Evolutionary conservation across 37 sponge, comb jelly and placozoan genomes (phyloP), one percentile per base, ranked within the genome.

Genomic region (Agelas oroides): DNA sequence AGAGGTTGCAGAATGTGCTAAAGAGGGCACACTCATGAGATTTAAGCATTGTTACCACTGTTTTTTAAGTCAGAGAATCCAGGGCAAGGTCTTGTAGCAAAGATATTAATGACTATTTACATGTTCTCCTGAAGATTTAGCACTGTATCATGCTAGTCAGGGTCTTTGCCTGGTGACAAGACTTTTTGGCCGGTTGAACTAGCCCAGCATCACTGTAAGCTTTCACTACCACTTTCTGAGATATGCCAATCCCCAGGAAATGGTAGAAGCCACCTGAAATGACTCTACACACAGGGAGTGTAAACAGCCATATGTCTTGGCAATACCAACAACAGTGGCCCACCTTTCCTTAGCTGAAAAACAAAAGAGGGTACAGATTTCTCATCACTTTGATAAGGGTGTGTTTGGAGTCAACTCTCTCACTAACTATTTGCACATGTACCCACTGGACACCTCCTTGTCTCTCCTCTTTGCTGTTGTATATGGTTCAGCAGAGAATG

Each of bases 221-320:
- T n/a, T n/a, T 69, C 70, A 69, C 15, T 5, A 69, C 34, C 8
- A 30, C 70, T 21, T 31, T 31, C 70, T 69, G 70, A 12, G 5
- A 32, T 69, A 13, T 69, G 70, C 70, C 70, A 69, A 69, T 69
- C 70, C 8, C 70, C 70, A 36, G 70, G n/a, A 34, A 69, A 69
- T 36, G 70, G 70, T 14, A 69, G 36, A 5, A 6, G 2, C 70
- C 70, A 69, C 5, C 5, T 16, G 5, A 69, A 35, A 13, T 69
- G 70, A 34, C 5, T 69, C 37, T 6, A 5, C 2, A 20, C 27
- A 5, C 5, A 69, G 2, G 37, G 2, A 2, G 5, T 69, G 70
- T 33, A 69, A 33, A 2, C 2, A 5, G 35, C 8, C 35, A 32
- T 30, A 69, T 6, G 27, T 19, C 12, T 69, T 69, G 8, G 34